Percentiles rank a stretch among this genome's conserved stretches.
Evolutionary conservation across 2,888 invertebrate genomes (phyloP).

Genomic region (Schizaphis graminum): DNA sequence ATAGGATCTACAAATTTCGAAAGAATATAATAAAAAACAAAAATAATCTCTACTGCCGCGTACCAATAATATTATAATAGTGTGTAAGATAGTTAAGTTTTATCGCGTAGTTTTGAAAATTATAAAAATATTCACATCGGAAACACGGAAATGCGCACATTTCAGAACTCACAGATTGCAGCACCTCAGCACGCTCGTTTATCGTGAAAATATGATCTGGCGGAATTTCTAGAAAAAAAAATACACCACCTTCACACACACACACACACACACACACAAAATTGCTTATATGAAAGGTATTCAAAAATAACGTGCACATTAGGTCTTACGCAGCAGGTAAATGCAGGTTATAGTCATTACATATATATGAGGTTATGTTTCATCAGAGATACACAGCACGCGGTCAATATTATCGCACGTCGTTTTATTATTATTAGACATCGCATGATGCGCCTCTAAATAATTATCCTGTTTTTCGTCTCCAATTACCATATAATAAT

Average conservation of each 20-base stretch:
- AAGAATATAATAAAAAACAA: neutral
- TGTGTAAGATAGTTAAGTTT: neutral
- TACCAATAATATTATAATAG: neutral
- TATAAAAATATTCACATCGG: neutral
- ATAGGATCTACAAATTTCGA: neutral
- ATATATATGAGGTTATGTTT: neutral
- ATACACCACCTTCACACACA: neutral
- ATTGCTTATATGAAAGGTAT: neutral
- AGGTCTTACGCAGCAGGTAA: neutral
- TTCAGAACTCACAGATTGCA: neutral
- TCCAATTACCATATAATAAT: neutral
- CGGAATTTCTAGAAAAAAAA: neutral
- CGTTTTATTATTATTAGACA: neutral
- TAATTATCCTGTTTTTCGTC: conserved; percentile 29
- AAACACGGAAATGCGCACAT: neutral
- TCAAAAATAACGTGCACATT: neutral
- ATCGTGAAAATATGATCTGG: neutral
- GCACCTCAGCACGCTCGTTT: neutral
- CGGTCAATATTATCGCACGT: neutral
- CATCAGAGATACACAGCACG: neutral
- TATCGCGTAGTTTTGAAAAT: neutral
- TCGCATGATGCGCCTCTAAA: neutral
- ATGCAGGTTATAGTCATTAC: no score
- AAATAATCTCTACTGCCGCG: neutral
- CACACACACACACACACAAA: neutral